Evolutionary conservation across 2,797 vertebrate genomes (phyloP).

Genomic region (Pempheris klunzingeri): DNA sequence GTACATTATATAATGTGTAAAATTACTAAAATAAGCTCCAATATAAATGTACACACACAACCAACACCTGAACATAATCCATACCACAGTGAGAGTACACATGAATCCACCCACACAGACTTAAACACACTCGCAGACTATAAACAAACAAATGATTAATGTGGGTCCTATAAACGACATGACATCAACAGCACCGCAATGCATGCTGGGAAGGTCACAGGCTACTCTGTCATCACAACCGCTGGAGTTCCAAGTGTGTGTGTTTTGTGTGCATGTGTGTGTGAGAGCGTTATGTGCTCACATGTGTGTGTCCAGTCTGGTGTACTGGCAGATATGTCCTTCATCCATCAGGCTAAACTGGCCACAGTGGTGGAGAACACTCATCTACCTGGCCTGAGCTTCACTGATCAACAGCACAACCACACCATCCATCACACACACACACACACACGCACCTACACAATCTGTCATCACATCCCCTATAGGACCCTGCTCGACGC

Average conservation of each 20-base stretch:
- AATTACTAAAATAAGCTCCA: not conserved
- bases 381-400: slow-evolving; percentile 80
- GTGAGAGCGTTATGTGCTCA: slow-evolving; percentile 17
- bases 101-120: not conserved
- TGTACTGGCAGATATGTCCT: slow-evolving; percentile 84
- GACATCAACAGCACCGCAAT: slow-evolving; percentile 81
- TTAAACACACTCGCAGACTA: slow-evolving; percentile 40
- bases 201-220: slow-evolving; percentile 85
- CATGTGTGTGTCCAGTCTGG: slow-evolving; percentile 66
- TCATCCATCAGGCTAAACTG: slow-evolving; percentile 84
- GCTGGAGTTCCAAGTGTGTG: slow-evolving; percentile 44
- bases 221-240: slow-evolving; percentile 81
- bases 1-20: slow-evolving; percentile 27
- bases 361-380: slow-evolving; percentile 76
- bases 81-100: slow-evolving; percentile 10
- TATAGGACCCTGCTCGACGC: slow-evolving; percentile 38
- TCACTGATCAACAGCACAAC: slow-evolving; percentile 76
- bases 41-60: slow-evolving; percentile 13
- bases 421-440: slow-evolving; percentile 73
- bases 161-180: slow-evolving; percentile 89
- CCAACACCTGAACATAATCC: slow-evolving; percentile 23
- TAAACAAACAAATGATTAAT: slow-evolving; percentile 91
- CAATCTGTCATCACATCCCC: slow-evolving; percentile 55
- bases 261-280: slow-evolving; percentile 25
- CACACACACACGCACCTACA: slow-evolving; percentile 43